A percentile compares a stretch with the other conserved stretches of the same genome.
These are phyloP conservation scores for Probaryconus sp. DNA, from an alignment of 1,140 invertebrate genomes.

Conservation along the genomic window DNA sequence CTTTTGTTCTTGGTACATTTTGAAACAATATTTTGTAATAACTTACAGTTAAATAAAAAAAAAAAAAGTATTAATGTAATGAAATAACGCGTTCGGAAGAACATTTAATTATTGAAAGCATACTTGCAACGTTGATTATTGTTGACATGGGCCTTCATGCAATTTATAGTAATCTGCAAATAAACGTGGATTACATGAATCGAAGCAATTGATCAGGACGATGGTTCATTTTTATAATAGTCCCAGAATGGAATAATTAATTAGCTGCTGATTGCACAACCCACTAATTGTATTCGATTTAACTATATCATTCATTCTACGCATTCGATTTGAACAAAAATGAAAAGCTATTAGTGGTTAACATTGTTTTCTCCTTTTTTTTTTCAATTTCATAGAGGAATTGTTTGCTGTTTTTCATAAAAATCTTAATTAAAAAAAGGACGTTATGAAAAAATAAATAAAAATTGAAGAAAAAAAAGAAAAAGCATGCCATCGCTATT, in stretches of 20 bases:
- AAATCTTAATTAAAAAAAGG: no score
- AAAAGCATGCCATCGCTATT: no score
- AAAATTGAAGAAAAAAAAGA: no score
- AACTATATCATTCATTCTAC: not conserved
- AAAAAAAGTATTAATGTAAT: conserved; percentile 47
- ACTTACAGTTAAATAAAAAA: not conserved
- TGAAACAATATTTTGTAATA: no score
- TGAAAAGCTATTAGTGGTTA: conserved; percentile 9
- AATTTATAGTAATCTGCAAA: conserved; percentile 67
- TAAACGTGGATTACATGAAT: conserved; percentile 47
- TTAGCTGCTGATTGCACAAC: conserved; percentile 26
- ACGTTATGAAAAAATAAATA: no score
- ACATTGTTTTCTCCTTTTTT: conserved; percentile 12
- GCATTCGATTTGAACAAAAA: conserved; percentile 12
- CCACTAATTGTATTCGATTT: conserved; percentile 23
- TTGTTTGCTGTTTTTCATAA: no score
- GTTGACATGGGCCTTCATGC: conserved; percentile 61
- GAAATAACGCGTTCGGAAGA: conserved; percentile 41
- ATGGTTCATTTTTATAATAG: conserved; percentile 36
- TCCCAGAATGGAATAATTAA: conserved; percentile 31
- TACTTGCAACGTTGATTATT: conserved; percentile 46
- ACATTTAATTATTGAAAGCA: conserved; percentile 35
- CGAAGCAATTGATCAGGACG: conserved; percentile 15
- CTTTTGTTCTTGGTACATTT: no score
- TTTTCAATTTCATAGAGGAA: no score